Evolutionary conservation across 2,888 invertebrate species (phyloP), one percentile per base, ranked within the genome.

Genomic region (Rotaria macrura): DNA sequence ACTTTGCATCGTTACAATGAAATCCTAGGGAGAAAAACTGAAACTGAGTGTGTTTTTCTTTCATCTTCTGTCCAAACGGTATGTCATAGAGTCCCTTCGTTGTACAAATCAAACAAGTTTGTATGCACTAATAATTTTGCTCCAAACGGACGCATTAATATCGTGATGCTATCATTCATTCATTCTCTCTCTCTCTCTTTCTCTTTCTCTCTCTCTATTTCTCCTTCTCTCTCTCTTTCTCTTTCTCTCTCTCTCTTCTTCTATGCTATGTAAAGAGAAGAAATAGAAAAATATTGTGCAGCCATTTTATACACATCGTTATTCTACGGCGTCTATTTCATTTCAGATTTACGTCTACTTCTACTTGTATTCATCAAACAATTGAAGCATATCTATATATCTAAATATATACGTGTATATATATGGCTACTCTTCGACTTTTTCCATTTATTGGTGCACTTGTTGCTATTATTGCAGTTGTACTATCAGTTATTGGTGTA

Each of bases 381-480:
- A n/a, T n/a, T n/a, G n/a, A n/a, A n/a, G n/a, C n/a, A n/a, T n/a
- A n/a, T n/a, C n/a, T n/a, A n/a, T n/a, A n/a, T n/a, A n/a, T n/a
- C n/a, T n/a, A n/a, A n/a, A n/a, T n/a, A n/a, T n/a, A n/a, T n/a
- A n/a, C n/a, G n/a, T n/a, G n/a, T n/a, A n/a, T n/a, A n/a, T n/a
- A n/a, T n/a, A 79, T 79, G 79, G 14, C 79, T 79, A 25, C 43
- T 79, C 79, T 43, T 43, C 79, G 79, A 43, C 43, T 79, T 79
- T 79, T 79, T 43, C 79, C 79, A 43, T 79, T 79, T 79, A 79
- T 79, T 79, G 79, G 79, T 79, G 79, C 79, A 43, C 0, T 43
- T n/a, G n/a, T 79, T 79, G 25, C 79, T 43, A 34, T 79, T 79
- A n/a, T 43, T 43, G 79, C 43, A 10, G 79, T 79, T n/a, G 79